Evolutionary conservation across 2,113 vertebrate genomes (phyloP).

Genomic region (Hiodon alosoides): DNA sequence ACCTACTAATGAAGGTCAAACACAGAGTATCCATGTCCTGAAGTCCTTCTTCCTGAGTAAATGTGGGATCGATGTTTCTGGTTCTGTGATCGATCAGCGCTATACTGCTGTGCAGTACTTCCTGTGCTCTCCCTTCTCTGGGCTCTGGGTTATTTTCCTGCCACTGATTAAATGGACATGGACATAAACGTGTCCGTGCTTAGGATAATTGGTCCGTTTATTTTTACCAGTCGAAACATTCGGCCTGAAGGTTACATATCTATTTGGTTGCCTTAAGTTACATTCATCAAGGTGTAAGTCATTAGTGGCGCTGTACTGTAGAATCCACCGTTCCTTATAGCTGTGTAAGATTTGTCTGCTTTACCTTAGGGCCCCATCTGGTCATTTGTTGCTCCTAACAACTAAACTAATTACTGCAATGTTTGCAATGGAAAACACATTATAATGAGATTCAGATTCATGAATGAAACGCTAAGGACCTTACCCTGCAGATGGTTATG

Average conservation of each 20-base stretch:
- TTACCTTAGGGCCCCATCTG: constrained; percentile 9
- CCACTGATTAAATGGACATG: too few relatives aligned
- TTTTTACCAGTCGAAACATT: too few relatives aligned
- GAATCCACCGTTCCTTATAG: not conserved
- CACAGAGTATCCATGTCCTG: too few relatives aligned
- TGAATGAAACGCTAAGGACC: not conserved
- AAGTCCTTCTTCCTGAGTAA: too few relatives aligned
- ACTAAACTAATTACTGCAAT: constrained; percentile 7
- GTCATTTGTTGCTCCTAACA: constrained; percentile 7
- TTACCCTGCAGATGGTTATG: not conserved
- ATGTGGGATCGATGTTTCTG: too few relatives aligned
- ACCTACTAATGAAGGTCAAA: too few relatives aligned
- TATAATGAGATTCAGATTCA: not conserved
- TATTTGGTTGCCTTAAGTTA: not conserved
- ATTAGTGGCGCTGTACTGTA: not conserved
- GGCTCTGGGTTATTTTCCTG: too few relatives aligned
- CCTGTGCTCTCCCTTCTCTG: too few relatives aligned
- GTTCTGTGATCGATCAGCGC: too few relatives aligned
- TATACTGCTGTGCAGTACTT: too few relatives aligned
- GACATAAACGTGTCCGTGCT: too few relatives aligned
- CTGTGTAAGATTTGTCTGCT: not conserved
- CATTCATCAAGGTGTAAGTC: not conserved
- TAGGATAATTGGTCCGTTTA: too few relatives aligned
- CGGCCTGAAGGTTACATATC: not conserved
- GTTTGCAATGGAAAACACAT: constrained; percentile 12